These are phyloP conservation scores for Fragariocoptes setiger DNA, from an alignment of 1,140 invertebrate genomes.

Conservation along the genomic window DNA sequence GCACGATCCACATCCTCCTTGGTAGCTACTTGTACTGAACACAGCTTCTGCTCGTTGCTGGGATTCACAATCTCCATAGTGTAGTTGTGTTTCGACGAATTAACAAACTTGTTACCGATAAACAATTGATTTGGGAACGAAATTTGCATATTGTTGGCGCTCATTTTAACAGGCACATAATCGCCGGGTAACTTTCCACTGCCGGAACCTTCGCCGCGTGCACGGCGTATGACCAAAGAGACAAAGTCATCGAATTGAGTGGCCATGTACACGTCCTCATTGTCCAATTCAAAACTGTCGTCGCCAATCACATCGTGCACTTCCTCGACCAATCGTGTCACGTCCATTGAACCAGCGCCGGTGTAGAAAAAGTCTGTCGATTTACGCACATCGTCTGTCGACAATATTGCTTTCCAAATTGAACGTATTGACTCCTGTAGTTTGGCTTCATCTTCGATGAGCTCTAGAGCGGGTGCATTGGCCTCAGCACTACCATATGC, in stretches of 20 bases:
- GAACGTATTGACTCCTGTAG: conserved; percentile 23
- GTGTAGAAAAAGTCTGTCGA: conserved; percentile 64
- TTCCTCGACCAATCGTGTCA: conserved; percentile 69
- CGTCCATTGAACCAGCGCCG: conserved; percentile 83
- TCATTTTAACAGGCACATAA: conserved; percentile 36
- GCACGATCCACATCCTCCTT: conserved; percentile 50
- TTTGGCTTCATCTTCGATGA: conserved; percentile 39
- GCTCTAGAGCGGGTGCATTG: conserved; percentile 19
- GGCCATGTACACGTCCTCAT: conserved; percentile 71
- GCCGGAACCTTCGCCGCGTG: conserved; percentile 19
- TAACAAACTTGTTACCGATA: conserved; percentile 59
- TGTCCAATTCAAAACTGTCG: conserved; percentile 30
- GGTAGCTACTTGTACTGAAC: conserved; percentile 35
- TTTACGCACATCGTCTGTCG: conserved; percentile 31
- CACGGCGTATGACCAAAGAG: conserved; percentile 27
- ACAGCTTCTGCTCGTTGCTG: conserved; percentile 33
- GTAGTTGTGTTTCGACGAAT: conserved; percentile 28
- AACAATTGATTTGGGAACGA: conserved; percentile 55
- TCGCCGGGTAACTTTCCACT: conserved; percentile 23
- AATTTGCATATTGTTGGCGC: conserved; percentile 48
- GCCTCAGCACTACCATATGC: not conserved
- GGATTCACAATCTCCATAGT: conserved; percentile 43
- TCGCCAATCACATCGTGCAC: conserved; percentile 39
- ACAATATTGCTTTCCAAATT: conserved; percentile 58
- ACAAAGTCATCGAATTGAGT: conserved; percentile 52